These are phyloP conservation scores for Mantis religiosa DNA, from an alignment of 2,888 invertebrate species.

Conservation along the genomic window DNA sequence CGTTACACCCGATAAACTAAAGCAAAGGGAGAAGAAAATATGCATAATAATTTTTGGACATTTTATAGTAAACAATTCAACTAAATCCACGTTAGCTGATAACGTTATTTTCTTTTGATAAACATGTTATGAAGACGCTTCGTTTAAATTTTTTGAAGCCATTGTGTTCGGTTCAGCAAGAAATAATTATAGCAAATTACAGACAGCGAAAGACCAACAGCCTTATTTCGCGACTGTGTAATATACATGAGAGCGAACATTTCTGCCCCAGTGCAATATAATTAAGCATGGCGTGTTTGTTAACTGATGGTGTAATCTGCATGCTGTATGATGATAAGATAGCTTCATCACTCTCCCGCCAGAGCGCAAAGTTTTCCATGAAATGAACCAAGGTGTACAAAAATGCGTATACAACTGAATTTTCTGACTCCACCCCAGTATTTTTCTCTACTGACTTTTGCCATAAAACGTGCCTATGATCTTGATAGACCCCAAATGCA, in stretches of 20 bases:
- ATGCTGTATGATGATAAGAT: not conserved
- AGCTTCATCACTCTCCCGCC: not conserved
- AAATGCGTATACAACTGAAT: not conserved
- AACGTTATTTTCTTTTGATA: too few species aligned
- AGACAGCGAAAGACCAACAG: not conserved
- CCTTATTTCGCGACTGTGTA: not conserved
- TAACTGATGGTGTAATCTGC: not conserved
- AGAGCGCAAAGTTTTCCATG: not conserved
- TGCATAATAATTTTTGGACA: too few species aligned
- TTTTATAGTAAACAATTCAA: too few species aligned
- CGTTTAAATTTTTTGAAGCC: too few species aligned
- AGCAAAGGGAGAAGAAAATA: too few species aligned
- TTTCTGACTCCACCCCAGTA: not conserved
- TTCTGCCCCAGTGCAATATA: not conserved
- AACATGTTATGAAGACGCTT: too few species aligned
- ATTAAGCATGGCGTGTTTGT: not conserved
- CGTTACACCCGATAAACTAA: too few species aligned
- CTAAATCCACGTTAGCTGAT: too few species aligned
- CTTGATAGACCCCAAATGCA: too few species aligned
- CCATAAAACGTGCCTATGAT: not conserved
- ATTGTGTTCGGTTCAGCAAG: not conserved
- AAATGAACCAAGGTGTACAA: not conserved
- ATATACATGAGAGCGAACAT: not conserved
- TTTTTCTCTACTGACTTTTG: not conserved
- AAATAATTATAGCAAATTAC: not conserved